A percentile compares a stretch with the other conserved stretches of the same genome.
These are phyloP conservation scores for Gallirallus australis DNA, from an alignment of 2,797 vertebrate species.

Conservation along the genomic window DNA sequence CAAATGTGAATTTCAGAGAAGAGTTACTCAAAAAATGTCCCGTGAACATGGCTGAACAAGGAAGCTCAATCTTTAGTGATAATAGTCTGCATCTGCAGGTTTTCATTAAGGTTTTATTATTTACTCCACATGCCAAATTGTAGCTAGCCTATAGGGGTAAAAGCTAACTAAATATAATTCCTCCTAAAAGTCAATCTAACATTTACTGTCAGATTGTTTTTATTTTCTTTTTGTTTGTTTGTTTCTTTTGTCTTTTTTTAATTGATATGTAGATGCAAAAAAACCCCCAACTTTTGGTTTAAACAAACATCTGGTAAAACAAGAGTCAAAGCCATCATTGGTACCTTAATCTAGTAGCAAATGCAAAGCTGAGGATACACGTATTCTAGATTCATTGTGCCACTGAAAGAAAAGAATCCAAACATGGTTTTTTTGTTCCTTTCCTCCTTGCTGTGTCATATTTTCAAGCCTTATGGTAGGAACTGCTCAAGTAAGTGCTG, in stretches of 20 bases:
- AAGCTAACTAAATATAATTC: neutral
- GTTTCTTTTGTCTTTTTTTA: neutral
- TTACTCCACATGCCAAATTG: neutral
- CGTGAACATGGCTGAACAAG: neutral
- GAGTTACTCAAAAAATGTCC: neutral
- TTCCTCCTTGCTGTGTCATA: fast-evolving
- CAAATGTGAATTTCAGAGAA: neutral
- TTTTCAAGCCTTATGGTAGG: neutral
- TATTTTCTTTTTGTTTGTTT: neutral
- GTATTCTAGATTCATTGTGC: neutral
- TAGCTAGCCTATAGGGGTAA: neutral
- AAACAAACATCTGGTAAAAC: neutral
- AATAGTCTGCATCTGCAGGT: neutral
- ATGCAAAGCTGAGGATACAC: neutral
- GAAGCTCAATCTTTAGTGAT: neutral
- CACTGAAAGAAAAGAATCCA: neutral
- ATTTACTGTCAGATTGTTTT: neutral
- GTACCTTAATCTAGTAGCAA: neutral
- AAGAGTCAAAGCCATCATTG: neutral
- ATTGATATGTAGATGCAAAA: neutral
- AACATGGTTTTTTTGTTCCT: neutral
- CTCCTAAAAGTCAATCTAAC: neutral
- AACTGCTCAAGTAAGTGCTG: neutral
- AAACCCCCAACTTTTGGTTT: fast-evolving
- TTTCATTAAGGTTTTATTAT: neutral